Conservation (phyloP, 2,797 vertebrate genomes). For the Onychomys leucogaster region DNA sequence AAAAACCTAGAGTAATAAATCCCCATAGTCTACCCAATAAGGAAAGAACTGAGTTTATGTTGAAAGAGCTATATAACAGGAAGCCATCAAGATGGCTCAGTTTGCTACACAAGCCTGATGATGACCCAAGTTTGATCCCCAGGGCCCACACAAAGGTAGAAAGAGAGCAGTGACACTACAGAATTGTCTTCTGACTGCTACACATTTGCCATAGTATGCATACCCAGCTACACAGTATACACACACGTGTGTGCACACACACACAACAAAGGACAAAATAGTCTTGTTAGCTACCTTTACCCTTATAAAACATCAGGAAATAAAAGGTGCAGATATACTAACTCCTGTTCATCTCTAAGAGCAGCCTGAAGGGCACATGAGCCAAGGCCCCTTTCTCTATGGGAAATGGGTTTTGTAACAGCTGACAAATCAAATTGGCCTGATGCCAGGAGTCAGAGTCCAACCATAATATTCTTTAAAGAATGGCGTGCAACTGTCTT, state of each 20-base stretch:
- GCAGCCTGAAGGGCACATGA: constrained; percentile 30
- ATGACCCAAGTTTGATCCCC: background rate
- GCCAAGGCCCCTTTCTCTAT: constrained; percentile 65
- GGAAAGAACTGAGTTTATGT: constrained; percentile 51
- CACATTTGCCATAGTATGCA: background rate
- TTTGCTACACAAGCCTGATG: background rate
- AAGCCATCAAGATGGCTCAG: background rate
- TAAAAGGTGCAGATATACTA: constrained; percentile 50
- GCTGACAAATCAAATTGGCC: constrained; percentile 81
- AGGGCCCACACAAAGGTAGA: background rate
- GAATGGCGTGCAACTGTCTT: constrained; percentile 81
- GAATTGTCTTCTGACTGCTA: background rate
- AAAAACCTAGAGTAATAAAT: constrained; percentile 50
- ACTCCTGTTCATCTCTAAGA: constrained; percentile 53
- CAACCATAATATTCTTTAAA: constrained; percentile 84
- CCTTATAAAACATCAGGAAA: constrained; percentile 41
- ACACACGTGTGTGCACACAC: background rate
- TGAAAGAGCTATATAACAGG: constrained; percentile 13
- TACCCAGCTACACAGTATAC: background rate
- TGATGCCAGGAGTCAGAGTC: constrained; percentile 81
- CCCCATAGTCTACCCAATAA: constrained; percentile 30
- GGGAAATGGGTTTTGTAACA: constrained; percentile 78
- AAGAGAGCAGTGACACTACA: background rate
- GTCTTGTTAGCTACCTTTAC: background rate
- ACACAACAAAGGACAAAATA: constrained; percentile 32